phyloP scores from a whole-genome alignment of 2,797 vertebrate genomes.

The Acanthopagrus latus region DNA sequence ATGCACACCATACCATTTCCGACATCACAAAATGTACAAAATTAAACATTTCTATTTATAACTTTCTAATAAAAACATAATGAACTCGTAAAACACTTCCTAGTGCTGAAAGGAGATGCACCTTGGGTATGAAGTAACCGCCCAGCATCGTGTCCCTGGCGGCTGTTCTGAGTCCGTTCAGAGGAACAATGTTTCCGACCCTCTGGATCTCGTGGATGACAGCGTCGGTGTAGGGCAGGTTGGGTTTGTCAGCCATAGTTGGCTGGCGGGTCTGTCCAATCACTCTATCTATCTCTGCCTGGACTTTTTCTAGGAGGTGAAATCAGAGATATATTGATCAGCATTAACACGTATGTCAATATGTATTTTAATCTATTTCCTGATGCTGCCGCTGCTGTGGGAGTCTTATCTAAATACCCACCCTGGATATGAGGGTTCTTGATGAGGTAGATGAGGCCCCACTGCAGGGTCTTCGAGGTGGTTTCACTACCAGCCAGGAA shows the following conservation, averaged over 20 bases:
- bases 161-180: constrained; percentile 79
- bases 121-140: constrained; percentile 89
- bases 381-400: neutral
- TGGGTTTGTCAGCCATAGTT: constrained; percentile 78
- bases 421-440: constrained; percentile 88
- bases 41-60: neutral
- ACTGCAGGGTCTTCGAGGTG: constrained; percentile 88
- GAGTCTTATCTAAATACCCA: constrained; percentile 55
- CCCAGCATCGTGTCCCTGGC: constrained; percentile 76
- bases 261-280: constrained; percentile 82
- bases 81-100: neutral
- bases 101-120: constrained; percentile 45
- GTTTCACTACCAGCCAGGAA: constrained; percentile 92
- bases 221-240: constrained; percentile 89
- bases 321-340: neutral
- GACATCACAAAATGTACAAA: neutral
- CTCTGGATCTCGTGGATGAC: constrained; percentile 92
- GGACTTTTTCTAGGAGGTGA: constrained; percentile 83
- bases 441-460: constrained; percentile 90
- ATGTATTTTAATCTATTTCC: neutral
- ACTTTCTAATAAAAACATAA: neutral
- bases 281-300: constrained; percentile 88
- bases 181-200: constrained; percentile 86
- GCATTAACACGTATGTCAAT: too few relatives aligned
- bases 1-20: too few relatives aligned